Evolutionary conservation across 2,797 vertebrate genomes (phyloP).

Genomic region (Sciaenops ocellatus): DNA sequence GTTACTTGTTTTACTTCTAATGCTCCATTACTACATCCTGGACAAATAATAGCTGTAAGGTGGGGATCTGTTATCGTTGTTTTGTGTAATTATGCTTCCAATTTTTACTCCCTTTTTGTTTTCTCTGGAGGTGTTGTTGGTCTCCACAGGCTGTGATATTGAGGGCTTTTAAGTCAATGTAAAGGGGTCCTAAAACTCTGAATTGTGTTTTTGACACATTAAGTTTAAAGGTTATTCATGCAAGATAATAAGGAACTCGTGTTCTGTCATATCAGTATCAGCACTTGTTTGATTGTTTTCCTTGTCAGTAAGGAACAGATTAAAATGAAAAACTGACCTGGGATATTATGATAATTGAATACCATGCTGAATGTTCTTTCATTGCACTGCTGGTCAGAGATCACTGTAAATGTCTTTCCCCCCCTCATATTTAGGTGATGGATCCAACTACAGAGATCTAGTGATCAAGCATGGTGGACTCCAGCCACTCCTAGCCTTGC

Average conservation of each 20-base stretch:
- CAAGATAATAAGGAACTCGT: neutral
- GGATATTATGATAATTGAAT: neutral
- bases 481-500: conserved; percentile 87
- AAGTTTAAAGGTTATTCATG: neutral
- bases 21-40: neutral
- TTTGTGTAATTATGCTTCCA: neutral
- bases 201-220: neutral
- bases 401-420: conserved; percentile 6
- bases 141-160: neutral
- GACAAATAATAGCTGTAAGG: neutral
- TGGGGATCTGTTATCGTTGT: neutral
- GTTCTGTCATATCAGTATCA: neutral
- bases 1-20: neutral
- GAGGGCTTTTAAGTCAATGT: neutral
- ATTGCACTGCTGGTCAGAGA: neutral
- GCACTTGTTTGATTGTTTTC: neutral
- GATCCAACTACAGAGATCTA: conserved; percentile 90
- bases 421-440: conserved; percentile 88
- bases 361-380: neutral
- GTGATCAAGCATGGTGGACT: conserved; percentile 94
- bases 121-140: neutral
- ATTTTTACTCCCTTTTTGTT: neutral
- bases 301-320: neutral
- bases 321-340: neutral
- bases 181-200: neutral